Evolutionary conservation across 2,888 invertebrate genomes (phyloP).

Genomic region (Willowsia nigromaculata): DNA sequence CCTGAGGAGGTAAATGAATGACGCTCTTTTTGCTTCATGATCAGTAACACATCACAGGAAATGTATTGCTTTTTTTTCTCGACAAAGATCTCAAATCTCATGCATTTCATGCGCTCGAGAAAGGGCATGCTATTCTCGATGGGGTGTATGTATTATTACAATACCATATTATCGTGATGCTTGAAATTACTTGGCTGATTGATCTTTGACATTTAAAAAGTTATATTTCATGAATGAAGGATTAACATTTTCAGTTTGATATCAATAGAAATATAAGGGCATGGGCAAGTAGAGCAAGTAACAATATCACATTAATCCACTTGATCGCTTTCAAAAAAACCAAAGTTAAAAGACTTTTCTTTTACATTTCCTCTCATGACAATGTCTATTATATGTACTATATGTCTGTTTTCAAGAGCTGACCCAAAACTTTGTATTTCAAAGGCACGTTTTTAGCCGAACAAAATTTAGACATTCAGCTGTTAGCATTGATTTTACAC

Average conservation of each 20-base stretch:
- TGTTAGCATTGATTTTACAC: neutral
- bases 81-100: neutral
- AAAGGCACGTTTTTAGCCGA: conserved; percentile 38
- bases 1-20: neutral
- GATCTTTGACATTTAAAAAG: conserved; percentile 57
- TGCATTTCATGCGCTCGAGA: conserved; percentile 3
- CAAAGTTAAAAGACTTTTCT: too few relatives aligned
- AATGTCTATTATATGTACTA: too few relatives aligned
- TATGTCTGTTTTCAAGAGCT: too few relatives aligned
- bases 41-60: neutral
- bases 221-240: conserved; percentile 24
- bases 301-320: too few relatives aligned
- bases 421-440: conserved; percentile 36
- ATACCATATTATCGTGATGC: conserved; percentile 31
- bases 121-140: neutral
- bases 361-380: too few relatives aligned
- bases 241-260: neutral
- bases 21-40: neutral
- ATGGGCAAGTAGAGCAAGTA: neutral
- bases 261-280: neutral
- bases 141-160: neutral
- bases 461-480: neutral
- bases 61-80: neutral
- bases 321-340: too few relatives aligned
- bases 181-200: conserved; percentile 30